phyloP scores from a whole-genome alignment of 2,888 invertebrate genomes.

The Cantharis flavilabris region DNA sequence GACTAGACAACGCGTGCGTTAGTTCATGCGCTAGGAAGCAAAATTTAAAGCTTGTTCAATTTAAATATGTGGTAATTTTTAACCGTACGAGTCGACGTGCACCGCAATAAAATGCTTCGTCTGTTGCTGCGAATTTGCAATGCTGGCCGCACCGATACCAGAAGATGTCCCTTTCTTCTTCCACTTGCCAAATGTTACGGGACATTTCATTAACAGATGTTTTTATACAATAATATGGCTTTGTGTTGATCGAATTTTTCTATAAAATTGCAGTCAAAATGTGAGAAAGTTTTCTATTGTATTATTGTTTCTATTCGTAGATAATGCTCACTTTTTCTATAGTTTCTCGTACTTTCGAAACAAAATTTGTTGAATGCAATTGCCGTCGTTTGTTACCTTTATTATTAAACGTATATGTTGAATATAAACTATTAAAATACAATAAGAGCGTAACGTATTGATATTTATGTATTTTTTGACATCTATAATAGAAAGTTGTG shows the following conservation, averaged over 20 bases:
- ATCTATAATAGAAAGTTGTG: background rate
- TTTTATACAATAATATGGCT: background rate
- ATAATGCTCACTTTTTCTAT: background rate
- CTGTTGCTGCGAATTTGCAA: background rate
- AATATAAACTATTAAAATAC: background rate
- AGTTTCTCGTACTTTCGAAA: background rate
- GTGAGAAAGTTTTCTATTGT: background rate
- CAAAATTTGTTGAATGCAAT: background rate
- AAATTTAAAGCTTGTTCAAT: background rate
- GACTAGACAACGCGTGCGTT: background rate
- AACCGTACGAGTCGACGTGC: background rate
- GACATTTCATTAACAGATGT: background rate
- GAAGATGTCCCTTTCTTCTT: background rate
- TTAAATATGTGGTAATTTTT: background rate
- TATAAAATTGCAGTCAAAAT: background rate
- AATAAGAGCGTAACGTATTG: background rate
- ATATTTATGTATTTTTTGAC: background rate
- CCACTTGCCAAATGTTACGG: background rate
- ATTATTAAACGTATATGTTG: background rate
- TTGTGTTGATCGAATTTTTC: background rate
- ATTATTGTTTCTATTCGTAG: background rate
- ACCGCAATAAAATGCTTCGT: background rate
- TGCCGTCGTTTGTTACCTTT: background rate
- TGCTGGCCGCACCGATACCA: background rate
- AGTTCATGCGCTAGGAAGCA: background rate